Evolutionary conservation across 2,113 vertebrate species (phyloP), one percentile per base, ranked within the genome.

Genomic region (Blennius ocellaris): DNA sequence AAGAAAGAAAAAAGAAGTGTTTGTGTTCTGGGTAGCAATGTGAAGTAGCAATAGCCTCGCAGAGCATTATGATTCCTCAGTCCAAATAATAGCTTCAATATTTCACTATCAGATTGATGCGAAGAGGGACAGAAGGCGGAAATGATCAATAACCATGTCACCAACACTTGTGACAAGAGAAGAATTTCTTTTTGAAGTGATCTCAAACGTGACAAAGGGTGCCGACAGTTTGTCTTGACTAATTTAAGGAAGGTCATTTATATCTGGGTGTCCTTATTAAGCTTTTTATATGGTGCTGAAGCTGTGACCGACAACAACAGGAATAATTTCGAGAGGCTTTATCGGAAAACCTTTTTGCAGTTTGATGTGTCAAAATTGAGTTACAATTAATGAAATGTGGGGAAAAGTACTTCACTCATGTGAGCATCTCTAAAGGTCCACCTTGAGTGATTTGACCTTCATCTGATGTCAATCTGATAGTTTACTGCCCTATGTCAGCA

Each of bases 381-480:
- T 53, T 67, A 0, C 37, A 9, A 36, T 21, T 16, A 58, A 56
- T 48, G 6, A 49, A 30, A 21, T 12, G 11, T n/a, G 45, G 7
- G 2, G 6, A 49, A 30, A 21, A 6, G 45, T 10, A 3, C 14
- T 47, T 61, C 39, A 14, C 8, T 11, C 51, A 5, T 15, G 7
- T 44, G 7, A 40, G 53, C 52, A 17, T 74, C 52, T 54, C 50
- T 55, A 79, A 57, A 64, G 61, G 58, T 82, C 41, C 16, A 78
- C 51, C 15, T 68, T 64, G 67, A 80, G 53, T 60, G 51, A 73
- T 30, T 61, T 89, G 84, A 89, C 89, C 86, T 92, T 92, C 81
- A 80, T 60, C 61, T 57, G 54, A 60, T 83, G 73, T 67, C 45
- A 39, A 66, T 83, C 21, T 55, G 59, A 57, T 47, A 53, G 78